Evolutionary conservation across 2,888 invertebrate species (phyloP), one percentile per base, ranked within the genome.

Genomic region (Caenorhabditis sinica): DNA sequence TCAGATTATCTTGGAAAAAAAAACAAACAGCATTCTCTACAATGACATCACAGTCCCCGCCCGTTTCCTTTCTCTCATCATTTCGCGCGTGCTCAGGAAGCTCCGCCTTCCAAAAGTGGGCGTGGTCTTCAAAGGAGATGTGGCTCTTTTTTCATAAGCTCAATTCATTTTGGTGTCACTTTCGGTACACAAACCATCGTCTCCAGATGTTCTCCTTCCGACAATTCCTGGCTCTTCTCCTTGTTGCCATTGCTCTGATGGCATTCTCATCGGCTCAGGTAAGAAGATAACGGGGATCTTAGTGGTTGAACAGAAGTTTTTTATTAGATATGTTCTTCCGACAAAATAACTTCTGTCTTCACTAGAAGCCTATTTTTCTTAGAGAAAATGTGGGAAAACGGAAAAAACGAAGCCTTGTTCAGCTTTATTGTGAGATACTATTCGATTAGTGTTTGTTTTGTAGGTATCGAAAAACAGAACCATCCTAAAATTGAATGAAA

Each of bases 161-260:
- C 61, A 49, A 58, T 71, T 77, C 71, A 77, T 71, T 77, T 77
- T 71, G 77, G 77, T 77, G 77, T 71, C 60, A 53, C 68, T 68
- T 30, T 58, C 33, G 45, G 68, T 68, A 68, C 68, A 68, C 76
- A 68, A n/a, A 60, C 66, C 28, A 74, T 49, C 65, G 36, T 65
- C 60, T 43, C 28, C 51, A 51, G 53, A 75, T 75, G 75, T 40
- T 66, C 75, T 66, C 74, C 53, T 49, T 69, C 40, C 65, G 17
- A 65, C 56, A 65, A 45, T 20, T 56, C 11, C 45, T 66, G 45
- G 45, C 51, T 25, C 49, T 75, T 40, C 23, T 58, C 36, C 20
- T 69, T 11, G 20, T 51, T 1, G 17, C 36, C 25, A 40, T 63
- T 30, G 36, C 74, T 60, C 17, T 82, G 51, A 66, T 76, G 68